Percentiles rank a stretch among this genome's conserved stretches.
These are phyloP conservation scores for Gymnorhina tibicen DNA, from an alignment of 2,113 vertebrate genomes.

Conservation along the genomic window DNA sequence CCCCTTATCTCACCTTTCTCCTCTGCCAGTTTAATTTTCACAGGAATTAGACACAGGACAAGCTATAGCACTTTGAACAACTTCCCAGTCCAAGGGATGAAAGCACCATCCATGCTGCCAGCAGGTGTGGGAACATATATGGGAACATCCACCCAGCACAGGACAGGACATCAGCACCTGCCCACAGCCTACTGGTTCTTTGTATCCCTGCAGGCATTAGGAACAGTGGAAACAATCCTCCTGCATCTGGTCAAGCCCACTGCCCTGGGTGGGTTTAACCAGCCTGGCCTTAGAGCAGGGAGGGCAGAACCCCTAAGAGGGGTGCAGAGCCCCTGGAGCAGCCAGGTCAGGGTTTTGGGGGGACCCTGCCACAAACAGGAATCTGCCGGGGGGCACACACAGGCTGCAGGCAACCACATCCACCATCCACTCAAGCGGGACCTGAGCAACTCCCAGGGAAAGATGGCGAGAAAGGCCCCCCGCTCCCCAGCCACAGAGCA, in stretches of 20 bases:
- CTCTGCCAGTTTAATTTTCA: neutral
- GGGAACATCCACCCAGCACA: neutral
- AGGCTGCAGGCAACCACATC: neutral
- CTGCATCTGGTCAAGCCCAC: neutral
- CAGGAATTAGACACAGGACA: neutral
- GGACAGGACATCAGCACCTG: neutral
- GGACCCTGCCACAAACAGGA: neutral
- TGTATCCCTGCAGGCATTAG: rapidly evolving
- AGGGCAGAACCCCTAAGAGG: neutral
- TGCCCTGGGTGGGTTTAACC: rapidly evolving
- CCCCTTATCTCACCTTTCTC: neutral
- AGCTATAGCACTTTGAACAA: neutral
- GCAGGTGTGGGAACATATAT: rapidly evolving
- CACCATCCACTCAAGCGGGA: rapidly evolving
- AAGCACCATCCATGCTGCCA: neutral
- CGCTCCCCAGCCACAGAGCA: rapidly evolving
- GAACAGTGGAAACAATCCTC: rapidly evolving
- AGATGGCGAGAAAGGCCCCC: rapidly evolving
- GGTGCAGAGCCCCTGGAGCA: neutral
- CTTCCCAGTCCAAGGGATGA: neutral
- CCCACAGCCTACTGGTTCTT: neutral
- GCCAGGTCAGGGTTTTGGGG: neutral
- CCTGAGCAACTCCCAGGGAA: neutral
- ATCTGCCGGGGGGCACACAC: rapidly evolving
- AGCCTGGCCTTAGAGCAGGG: neutral